Evolutionary conservation across 2,113 vertebrate species (phyloP), one percentile per base, ranked within the genome.

Genomic region (Platycercus adscitus): DNA sequence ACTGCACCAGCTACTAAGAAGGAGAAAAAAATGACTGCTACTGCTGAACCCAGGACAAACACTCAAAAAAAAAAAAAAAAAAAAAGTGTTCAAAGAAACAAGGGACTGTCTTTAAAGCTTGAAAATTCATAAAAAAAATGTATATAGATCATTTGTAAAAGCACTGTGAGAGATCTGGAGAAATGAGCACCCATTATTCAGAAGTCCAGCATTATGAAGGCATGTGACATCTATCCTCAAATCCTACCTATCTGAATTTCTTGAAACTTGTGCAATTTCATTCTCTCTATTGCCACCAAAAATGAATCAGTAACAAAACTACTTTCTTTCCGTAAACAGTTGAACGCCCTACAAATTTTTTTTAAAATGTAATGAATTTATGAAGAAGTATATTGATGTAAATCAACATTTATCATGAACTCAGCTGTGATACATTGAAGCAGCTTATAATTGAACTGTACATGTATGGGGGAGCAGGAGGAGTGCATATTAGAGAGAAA

Each of bases 381-480:
- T 31, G 5, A 17, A 58, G 66, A 83, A 39, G 2, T 17, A 18
- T 12, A 55, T 10, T 60, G 39, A 87, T 64, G 49, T 37, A 13
- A 5, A 55, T n/a, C 13, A 61, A 52, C 9, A 72, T 58, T 56
- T 76, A 39, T 68, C 4, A 71, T 26, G 47, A 75, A 50, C 17
- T 47, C 26, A 63, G 2, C 50, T 76, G 6, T 15, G 11, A 43
- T 46, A 56, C 17, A 56, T 1, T 75, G 35, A 72, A 79, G 9
- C 5, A 61, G 11, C 1, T 72, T 72, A 25, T 35, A 79, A 61
- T 7, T 71, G 13, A 53, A 44, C 31, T 43, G 7, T 41, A 49
- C 5, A 3, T 2, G 7, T 33, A 13, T 9, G 10, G 7, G 13
- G 0, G 4, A 4, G 29, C 12, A 53, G 13, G 3, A 86, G 35